Evolutionary conservation across 1,140 invertebrate species (phyloP), one percentile per base, ranked within the genome.

Genomic region (Lanistes nyassanus): DNA sequence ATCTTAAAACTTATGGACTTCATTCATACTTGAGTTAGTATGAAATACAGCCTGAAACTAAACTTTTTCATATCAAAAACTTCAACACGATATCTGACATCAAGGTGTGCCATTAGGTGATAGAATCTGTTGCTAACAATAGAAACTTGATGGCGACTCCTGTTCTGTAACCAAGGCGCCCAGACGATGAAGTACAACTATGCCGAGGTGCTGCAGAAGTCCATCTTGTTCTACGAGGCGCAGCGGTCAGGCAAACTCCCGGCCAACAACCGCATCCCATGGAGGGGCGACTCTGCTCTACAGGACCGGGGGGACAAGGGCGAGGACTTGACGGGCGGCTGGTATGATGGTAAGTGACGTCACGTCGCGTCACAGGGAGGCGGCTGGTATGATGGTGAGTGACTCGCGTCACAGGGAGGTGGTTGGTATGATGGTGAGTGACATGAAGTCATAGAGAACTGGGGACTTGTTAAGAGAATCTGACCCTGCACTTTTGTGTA

Each of bases 171-270:
- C 36, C 16, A 47, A 69, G 67, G 51, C 4, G 42, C 42, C 21
- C 42, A 47, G 4, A 11, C 6, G 11, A 71, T 37, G 69, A 85
- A 85, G 67, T 85, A 86, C 70, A 78, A 85, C 74, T 85, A 85
- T 56, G 77, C 47, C 2, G 77, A 88, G 23, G 88, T 87, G 1
- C 75, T 90, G 39, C 64, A 71, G 34, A 88, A 87, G 81, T 89
- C 89, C 11, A 76, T 90, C 16, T 72, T 90, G 29, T 93, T 93
- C 83, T 93, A 92, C 84, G 92, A 93, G 83, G 92, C 92, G 0
- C 92, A 93, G 84, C 85, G 92, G 60, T 93, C 92, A 11, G 93
- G 92, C 4, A 90, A 89, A 64, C 88, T 93, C 5, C 91, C 92
- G 0, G 74, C 85, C 4, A 85, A 90, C 77, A 92, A 92, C 80